phyloP scores from a whole-genome alignment of 2,797 vertebrate genomes.

The Peromyscus attwateri region DNA sequence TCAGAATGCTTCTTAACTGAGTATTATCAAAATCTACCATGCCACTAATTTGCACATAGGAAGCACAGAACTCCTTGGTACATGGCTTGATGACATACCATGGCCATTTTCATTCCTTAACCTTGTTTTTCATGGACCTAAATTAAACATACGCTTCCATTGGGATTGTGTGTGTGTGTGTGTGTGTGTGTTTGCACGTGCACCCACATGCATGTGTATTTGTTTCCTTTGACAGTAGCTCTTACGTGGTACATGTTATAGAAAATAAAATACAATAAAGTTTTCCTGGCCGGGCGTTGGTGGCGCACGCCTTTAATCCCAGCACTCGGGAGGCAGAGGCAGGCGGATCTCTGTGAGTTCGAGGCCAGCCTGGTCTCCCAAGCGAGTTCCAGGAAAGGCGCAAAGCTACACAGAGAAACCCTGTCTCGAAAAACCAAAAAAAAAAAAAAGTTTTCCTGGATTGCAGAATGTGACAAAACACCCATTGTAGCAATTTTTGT shows the following conservation, averaged over 20 bases:
- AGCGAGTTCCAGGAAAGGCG: too few relatives aligned
- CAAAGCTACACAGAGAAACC: too few relatives aligned
- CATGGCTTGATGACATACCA: neutral
- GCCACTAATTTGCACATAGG: neutral
- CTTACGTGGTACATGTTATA: constrained; percentile 33
- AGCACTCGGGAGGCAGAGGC: too few relatives aligned
- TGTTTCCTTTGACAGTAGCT: constrained; percentile 16
- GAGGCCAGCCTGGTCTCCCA: too few relatives aligned
- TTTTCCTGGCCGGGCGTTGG: too few relatives aligned
- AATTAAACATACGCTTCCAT: neutral
- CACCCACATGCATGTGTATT: neutral
- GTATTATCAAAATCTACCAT: neutral
- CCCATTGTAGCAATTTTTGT: constrained; percentile 12
- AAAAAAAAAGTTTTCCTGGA: constrained; percentile 17
- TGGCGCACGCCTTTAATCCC: too few relatives aligned
- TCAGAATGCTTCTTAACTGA: neutral
- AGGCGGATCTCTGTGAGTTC: too few relatives aligned
- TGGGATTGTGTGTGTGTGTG: neutral
- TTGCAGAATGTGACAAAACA: neutral
- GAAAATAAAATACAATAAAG: neutral
- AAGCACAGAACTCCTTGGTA: neutral
- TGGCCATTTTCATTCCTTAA: neutral
- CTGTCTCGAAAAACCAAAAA: too few relatives aligned
- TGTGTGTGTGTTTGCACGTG: neutral
- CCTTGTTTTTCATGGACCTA: constrained; percentile 12